Base-by-base conservation (phyloP, 2,113 vertebrate genomes). In the Zosterops japonicus region DNA sequence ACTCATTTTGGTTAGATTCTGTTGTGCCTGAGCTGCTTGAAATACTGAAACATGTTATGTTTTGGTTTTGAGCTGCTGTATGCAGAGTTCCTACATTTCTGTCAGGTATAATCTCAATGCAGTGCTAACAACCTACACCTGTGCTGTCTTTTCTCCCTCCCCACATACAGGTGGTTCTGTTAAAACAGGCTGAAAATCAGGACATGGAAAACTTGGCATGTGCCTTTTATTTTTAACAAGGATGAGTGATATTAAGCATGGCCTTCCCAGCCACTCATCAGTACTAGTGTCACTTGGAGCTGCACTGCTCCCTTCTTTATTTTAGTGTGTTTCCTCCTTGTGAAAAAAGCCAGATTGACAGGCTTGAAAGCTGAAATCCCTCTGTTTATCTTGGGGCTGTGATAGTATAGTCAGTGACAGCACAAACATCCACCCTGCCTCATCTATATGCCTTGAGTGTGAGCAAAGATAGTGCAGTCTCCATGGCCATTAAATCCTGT, bases 371-470 rank as follows among this genome's bases (percentile, higher is more conserved):
- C 88, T 74, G 63, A 76, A 90, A 95, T 92, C 70, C 65, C 56
- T 82, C 53, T 93, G 85, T 95, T 91, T 96, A 76, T 90, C 88
- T 91, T 79, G 24, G 55, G 33, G 49, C 80, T 91, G 83, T 41
- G 53, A 28, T 53, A 53, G 91, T 28, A n/a, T 11, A 86, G 93
- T 83, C 93, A 89, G 79, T 87, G 89, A 87, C 89, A 96, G 86
- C 94, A 82, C 88, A 56, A 92, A 91, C 92, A 87, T 77, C 92
- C 71, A 9, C 72, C 52, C 72, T 59, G 52, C 93, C 93, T 93
- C 93, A 94, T 96, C 93, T 89, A 36, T 93, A 96, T 96, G 92
- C 88, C 95, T 92, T 23, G 29, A 64, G 85, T 49, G 90, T 89
- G 71, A 92, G 92, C 3, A 23, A 27, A 89, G 76, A 55, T 41